phyloP scores from a whole-genome alignment of 2,797 vertebrate species.

The Notolepis coatsorum region DNA sequence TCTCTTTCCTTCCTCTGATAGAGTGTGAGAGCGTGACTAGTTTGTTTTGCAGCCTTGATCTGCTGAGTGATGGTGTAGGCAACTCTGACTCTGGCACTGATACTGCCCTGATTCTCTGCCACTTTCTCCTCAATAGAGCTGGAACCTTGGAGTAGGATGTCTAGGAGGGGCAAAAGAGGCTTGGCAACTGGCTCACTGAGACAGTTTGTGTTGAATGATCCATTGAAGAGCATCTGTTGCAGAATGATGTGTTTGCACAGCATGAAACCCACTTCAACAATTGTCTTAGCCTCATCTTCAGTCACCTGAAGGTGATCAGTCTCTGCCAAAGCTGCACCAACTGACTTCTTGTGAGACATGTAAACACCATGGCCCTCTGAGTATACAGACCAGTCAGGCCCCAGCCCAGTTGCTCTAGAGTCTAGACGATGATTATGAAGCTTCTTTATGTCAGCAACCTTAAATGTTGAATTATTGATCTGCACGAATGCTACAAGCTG shows the following conservation, averaged over 20 bases:
- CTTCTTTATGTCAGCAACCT: background rate
- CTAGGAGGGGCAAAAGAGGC: background rate
- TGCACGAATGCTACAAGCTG: slow-evolving; percentile 8
- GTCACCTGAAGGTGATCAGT: background rate
- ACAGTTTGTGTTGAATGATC: slow-evolving; percentile 7
- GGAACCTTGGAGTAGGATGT: no score
- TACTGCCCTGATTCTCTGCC: slow-evolving; percentile 2
- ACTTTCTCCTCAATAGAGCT: background rate
- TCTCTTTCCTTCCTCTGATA: slow-evolving; percentile 18
- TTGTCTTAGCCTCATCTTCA: no score
- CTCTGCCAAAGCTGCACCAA: background rate
- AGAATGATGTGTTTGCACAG: background rate
- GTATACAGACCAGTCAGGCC: no score
- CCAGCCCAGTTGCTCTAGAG: no score
- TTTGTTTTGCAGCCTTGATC: no score
- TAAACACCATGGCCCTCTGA: no score
- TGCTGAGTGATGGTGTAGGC: no score
- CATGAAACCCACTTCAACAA: background rate
- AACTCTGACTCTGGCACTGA: no score
- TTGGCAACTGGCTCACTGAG: slow-evolving; percentile 1
- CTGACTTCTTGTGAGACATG: background rate
- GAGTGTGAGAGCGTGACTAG: background rate
- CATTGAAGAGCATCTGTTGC: slow-evolving; percentile 6
- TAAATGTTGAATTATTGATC: background rate
- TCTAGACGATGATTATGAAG: background rate